Evolutionary conservation across 2,888 invertebrate species (phyloP), one percentile per base, ranked within the genome.

Genomic region (Byasa hedistus): DNA sequence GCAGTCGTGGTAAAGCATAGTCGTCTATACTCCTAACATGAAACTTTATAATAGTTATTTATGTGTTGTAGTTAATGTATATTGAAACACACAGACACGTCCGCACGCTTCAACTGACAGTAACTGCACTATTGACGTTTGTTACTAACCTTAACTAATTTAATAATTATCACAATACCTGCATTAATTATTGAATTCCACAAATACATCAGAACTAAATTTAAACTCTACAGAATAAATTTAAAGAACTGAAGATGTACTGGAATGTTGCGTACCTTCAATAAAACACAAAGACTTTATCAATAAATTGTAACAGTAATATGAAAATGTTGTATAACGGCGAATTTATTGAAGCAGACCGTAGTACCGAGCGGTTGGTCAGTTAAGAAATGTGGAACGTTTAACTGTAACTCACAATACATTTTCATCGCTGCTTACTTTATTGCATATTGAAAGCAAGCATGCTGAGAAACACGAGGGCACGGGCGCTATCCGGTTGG

Each of bases 401-500:
- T 64, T 65, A 60, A 61, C 44, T 56, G 61, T 61, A 58, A 57
- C n/a, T 66, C 22, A 58, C 54, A 44, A 58, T 62, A 57, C 44
- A 62, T 66, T 62, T 27, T 58, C 61, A 61, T 24, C 22, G 52
- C 24, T 36, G 54, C 22, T 27, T 66, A 61, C 58, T 66, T 62
- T 66, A 66, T 57, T 62, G 66, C 62, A 61, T 57, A 64, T 66
- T 61, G 67, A 68, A 67, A 69, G 61, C 64, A 64, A 68, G 65
- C 66, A 69, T 63, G 67, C 66, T 52, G 66, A 21, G 62, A 61
- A 64, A 69, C 68, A 69, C 57, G 61, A 64, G 60, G 60, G 62
- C 56, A 66, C 64, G 65, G 61, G 60, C 68, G 65, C 66, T 65
- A 68, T 71, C 69, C 67, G 70, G 69, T 69, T 69, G 72, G 71